Evolutionary conservation across 2,797 vertebrate genomes (phyloP).

Genomic region (Hirundo rustica): DNA sequence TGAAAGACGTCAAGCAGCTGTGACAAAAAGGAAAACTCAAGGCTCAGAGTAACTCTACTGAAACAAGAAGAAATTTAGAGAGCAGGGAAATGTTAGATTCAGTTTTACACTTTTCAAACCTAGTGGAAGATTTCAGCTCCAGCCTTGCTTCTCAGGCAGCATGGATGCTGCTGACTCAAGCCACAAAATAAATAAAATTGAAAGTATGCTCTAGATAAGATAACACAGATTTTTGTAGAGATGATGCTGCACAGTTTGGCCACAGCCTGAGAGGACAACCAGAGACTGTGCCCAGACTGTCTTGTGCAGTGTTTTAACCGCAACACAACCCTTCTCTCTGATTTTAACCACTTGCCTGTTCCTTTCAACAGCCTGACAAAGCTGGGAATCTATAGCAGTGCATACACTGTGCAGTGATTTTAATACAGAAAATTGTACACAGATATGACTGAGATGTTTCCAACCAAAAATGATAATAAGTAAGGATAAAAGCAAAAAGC

Average conservation of each 20-base stretch:
- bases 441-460: neutral
- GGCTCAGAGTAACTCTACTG: neutral
- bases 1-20: neutral
- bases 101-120: neutral
- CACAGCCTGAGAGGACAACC: neutral
- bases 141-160: neutral
- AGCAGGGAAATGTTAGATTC: neutral
- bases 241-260: neutral
- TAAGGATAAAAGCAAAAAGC: neutral
- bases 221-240: neutral
- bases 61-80: neutral
- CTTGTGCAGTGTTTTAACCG: neutral
- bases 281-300: neutral
- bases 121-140: neutral
- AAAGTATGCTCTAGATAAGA: neutral
- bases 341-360: neutral
- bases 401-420: neutral
- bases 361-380: neutral
- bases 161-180: neutral
- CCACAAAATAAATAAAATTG: neutral
- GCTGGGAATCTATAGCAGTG: neutral
- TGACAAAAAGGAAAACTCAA: neutral
- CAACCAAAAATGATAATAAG: neutral
- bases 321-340: neutral
- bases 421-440: neutral